Percentiles rank a stretch among this genome's conserved stretches.
phyloP scores from a whole-genome alignment of 2,797 vertebrate species.

The Acestrorhynchus altus region DNA sequence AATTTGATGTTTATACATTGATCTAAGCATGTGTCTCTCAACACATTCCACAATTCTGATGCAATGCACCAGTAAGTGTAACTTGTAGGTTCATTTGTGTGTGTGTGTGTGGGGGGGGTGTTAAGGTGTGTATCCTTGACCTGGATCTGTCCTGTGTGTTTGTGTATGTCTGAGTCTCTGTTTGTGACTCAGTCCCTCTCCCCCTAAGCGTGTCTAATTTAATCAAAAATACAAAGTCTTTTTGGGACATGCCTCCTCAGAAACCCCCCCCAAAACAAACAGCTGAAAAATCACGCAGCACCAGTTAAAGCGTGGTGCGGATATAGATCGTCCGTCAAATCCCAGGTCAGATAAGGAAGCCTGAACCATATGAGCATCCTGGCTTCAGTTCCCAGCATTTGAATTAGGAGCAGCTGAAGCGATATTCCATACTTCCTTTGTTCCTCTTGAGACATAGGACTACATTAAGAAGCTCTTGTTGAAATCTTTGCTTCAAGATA shows the following conservation, averaged over 20 bases:
- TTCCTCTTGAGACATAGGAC: slow-evolving; percentile 8
- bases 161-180: background rate
- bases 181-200: background rate
- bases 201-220: background rate
- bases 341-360: slow-evolving; percentile 10
- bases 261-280: slow-evolving; percentile 10
- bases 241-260: background rate
- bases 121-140: background rate
- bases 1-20: background rate
- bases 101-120: no score
- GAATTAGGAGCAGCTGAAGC: slow-evolving; percentile 53
- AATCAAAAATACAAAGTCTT: slow-evolving; percentile 2
- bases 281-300: slow-evolving; percentile 17
- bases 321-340: background rate
- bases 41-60: background rate
- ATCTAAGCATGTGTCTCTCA: background rate
- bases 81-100: background rate
- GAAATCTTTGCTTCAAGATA: slow-evolving; percentile 29
- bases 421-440: slow-evolving; percentile 23
- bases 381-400: slow-evolving; percentile 30
- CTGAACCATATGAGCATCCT: slow-evolving; percentile 8
- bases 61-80: background rate
- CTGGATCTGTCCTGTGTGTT: slow-evolving; percentile 1
- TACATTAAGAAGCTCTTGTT: slow-evolving; percentile 8
- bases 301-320: background rate